Evolutionary conservation across 2,113 vertebrate genomes (phyloP).

Genomic region (Acrocephalus arundinaceus): DNA sequence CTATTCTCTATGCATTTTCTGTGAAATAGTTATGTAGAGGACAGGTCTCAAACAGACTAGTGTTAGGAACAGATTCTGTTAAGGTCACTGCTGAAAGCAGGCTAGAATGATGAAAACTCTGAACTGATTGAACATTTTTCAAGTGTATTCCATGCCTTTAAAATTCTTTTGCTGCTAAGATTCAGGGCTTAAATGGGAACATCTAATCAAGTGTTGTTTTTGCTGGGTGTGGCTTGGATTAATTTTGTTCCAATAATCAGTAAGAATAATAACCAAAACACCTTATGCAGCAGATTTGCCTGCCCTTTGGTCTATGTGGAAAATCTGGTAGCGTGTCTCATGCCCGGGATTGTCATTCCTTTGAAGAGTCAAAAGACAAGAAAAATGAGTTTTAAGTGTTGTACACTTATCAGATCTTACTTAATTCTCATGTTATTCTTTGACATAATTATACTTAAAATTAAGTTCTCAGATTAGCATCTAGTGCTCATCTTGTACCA

Average conservation of each 20-base stretch:
- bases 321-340: neutral
- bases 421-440: neutral
- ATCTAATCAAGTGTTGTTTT: constrained; percentile 11
- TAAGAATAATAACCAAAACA: constrained; percentile 4
- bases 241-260: neutral
- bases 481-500: neutral
- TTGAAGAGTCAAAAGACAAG: neutral
- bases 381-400: neutral
- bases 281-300: neutral
- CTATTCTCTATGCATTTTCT: neutral
- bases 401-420: neutral
- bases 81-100: neutral
- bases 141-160: neutral
- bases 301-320: neutral
- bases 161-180: neutral
- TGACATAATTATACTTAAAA: neutral
- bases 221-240: neutral
- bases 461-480: neutral
- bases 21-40: neutral
- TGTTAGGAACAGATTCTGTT: neutral
- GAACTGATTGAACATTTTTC: neutral
- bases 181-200: neutral
- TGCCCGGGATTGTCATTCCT: neutral
- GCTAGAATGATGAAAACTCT: neutral
- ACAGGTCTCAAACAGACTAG: neutral